Base-by-base conservation (phyloP, 2,888 invertebrate species). In the Hydraecia micacea region DNA sequence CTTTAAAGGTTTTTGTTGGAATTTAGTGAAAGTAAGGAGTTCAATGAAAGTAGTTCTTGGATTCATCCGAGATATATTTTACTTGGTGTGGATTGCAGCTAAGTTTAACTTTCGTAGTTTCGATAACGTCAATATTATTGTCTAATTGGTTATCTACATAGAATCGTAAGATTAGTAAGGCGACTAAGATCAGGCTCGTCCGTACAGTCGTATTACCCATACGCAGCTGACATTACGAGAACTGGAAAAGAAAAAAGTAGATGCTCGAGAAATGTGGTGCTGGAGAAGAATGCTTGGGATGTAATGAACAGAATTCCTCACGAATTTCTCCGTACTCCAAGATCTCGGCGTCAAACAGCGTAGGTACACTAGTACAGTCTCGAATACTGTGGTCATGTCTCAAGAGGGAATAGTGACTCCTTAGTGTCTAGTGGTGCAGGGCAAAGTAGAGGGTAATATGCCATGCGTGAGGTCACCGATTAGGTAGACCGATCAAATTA, bases 21-120 rank as follows among this genome's bases (percentile, higher is more conserved):
- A 73, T 81, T 39, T 49, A 42, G 83, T 76, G 75, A 76, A 83
- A 74, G 79, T 71, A 60, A n/a, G 15, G 28, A 49, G 66, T 39
- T 65, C 46, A 60, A 77, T 70, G 25, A 49, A 72, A 79, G 46
- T n/a, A 18, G 73, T 49, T 73, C 32, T 28, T n/a, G 13, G 42
- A 36, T 36, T 11, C 0, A 25, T 42, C 15, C 25, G 49, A 36
- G 32, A 32, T 69, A 18, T 66, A 58, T 63, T 36, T 72, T 15
- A 32, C 8, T 46, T 62, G 36, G 6, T 13, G 3, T 32, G 21
- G 8, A 18, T 46, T 42, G 6, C 6, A 69, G 15, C 8, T 21
- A 13, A 15, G 13, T 4, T 42, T 60, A 21, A 71, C 3, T 42
- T 36, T 42, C 5, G 21, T 63, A 11, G 8, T 28, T 58, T 4